phyloP scores from a whole-genome alignment of 1,140 invertebrate genomes.

The Bombus cullumanus region DNA sequence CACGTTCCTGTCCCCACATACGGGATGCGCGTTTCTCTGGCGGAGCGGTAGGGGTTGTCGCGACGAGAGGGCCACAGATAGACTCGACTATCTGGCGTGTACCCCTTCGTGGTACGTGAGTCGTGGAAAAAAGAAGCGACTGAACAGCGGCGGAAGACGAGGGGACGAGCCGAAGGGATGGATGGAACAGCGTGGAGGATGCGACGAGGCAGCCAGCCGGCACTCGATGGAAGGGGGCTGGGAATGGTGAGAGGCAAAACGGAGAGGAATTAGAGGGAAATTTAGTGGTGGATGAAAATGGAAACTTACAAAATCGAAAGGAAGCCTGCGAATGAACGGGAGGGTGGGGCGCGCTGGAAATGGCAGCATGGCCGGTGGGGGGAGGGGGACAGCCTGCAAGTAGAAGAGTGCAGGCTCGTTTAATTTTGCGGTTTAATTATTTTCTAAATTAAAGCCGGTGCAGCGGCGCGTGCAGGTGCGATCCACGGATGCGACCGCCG shows the following conservation, averaged over 20 bases:
- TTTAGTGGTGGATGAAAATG: not conserved
- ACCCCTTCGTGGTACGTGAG: not conserved
- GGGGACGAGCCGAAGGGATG: not conserved
- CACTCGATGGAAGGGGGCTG: conserved; percentile 22
- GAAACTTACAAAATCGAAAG: conserved; percentile 15
- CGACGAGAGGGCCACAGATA: conserved; percentile 7
- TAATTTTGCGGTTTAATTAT: conserved; percentile 79
- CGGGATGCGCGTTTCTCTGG: too few species aligned
- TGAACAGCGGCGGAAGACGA: not conserved
- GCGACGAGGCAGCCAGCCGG: not conserved
- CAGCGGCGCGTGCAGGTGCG: conserved; percentile 4
- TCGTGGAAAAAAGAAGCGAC: conserved; percentile 9
- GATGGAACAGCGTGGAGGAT: not conserved
- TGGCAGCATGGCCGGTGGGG: not conserved
- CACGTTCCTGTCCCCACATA: conserved; percentile 39
- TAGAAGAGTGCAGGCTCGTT: conserved; percentile 55
- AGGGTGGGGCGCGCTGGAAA: not conserved
- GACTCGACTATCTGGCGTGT: conserved; percentile 3
- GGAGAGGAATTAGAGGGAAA: not conserved
- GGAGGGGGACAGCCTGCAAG: conserved; percentile 45
- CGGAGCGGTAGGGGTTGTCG: not conserved
- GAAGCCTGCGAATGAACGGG: not conserved
- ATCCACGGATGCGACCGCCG: not conserved
- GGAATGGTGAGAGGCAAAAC: not conserved
- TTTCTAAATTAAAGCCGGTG: conserved; percentile 77